Base-by-base conservation (phyloP, 2,888 invertebrate genomes). In the Rhabditoides inermis region DNA sequence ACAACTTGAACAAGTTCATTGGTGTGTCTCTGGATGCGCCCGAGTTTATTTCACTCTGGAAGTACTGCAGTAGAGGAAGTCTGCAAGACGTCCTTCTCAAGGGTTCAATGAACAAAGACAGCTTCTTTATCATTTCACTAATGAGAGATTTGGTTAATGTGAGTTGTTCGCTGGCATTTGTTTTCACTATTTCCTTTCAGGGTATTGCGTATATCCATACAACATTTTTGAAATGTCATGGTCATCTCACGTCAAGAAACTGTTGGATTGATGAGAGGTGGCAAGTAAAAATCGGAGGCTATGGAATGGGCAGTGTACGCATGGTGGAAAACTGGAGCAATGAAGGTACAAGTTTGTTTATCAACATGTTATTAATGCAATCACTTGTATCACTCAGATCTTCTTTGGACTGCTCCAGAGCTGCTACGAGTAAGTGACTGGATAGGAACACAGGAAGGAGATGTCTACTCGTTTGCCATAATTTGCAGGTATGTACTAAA, bases 381-480 rank as follows among this genome's bases (percentile, higher is more conserved):
- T n/a, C n/a, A n/a, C 35, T 26, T 3, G n/a, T 10, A 15, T 28
- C 37, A 5, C 63, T 48, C 27, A 66, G 71, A 61, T 15, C 32
- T 68, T 30, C 58, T 70, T 3, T 71, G 69, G 56, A 71, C 64
- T 2, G 66, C 70, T 15, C 70, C 70, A 3, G 70, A 70, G 63
- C 50, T 61, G 4, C 41, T 70, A 1, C 56, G 70, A 12, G 64
- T 61, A 2, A 40, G 48, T 39, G 10, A 12, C n/a, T n/a, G n/a
- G n/a, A n/a, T n/a, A n/a, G 67, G 67, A 20, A 53, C 60, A 18
- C 61, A 65, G 48, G 40, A 39, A 35, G 66, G 65, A n/a, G 68
- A 66, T 23, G 45, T 63, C 15, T 66, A 56, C 22, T 32, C 28
- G 35, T 15, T 44, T 26, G n/a, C n/a, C n/a, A n/a, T n/a, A n/a